These are phyloP conservation scores for Papilio demoleus DNA, from an alignment of 2,888 invertebrate species.

Conservation along the genomic window DNA sequence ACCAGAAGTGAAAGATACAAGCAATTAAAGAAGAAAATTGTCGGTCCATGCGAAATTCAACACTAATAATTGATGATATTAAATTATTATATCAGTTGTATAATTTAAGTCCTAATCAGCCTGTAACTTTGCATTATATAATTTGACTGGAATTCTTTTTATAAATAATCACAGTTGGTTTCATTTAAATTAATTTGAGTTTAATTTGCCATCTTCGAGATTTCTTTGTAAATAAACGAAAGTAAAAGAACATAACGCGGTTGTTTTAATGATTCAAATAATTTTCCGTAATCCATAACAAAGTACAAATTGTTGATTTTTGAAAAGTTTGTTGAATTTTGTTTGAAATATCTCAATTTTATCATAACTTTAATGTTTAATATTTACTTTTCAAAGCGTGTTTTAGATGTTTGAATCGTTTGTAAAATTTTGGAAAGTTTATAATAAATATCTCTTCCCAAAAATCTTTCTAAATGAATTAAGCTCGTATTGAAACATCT, in stretches of 20 bases:
- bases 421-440: neutral
- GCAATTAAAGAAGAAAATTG: no score
- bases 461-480: neutral
- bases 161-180: conserved; percentile 1
- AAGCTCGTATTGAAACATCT: neutral
- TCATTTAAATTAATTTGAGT: neutral
- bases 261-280: conserved; percentile 35
- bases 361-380: conserved; percentile 6
- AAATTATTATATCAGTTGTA: no score
- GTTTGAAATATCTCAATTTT: conserved; percentile 30
- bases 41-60: no score
- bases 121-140: neutral
- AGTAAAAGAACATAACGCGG: conserved; percentile 33
- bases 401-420: neutral
- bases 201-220: neutral
- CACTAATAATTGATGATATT: no score
- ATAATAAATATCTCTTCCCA: neutral
- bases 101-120: no score
- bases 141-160: neutral
- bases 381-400: conserved; percentile 13
- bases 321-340: conserved; percentile 29
- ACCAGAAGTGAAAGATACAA: no score
- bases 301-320: conserved; percentile 35
- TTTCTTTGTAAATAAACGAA: conserved; percentile 20
- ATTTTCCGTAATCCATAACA: conserved; percentile 36